These are phyloP conservation scores for Pachliopta kotzebuea DNA, from an alignment of 2,888 invertebrate genomes.

Conservation along the genomic window DNA sequence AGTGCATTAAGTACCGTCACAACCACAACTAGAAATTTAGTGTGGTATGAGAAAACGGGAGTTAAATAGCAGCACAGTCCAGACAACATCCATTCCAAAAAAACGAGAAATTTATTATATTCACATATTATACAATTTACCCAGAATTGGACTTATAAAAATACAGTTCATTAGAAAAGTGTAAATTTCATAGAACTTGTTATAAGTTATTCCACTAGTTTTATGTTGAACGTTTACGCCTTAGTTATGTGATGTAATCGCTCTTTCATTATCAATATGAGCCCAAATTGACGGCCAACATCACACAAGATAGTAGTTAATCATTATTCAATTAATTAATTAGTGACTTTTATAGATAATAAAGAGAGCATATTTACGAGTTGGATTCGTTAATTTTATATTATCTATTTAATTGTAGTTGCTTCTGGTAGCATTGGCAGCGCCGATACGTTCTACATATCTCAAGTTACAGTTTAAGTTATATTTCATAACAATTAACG, in stretches of 20 bases:
- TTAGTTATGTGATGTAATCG: constrained; percentile 54
- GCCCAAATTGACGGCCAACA: constrained; percentile 40
- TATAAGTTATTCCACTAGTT: constrained; percentile 44
- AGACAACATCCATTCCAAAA: not conserved
- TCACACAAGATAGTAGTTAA: constrained; percentile 60
- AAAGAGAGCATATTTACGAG: constrained; percentile 73
- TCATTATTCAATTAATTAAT: constrained; percentile 79
- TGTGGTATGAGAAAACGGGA: constrained; percentile 44
- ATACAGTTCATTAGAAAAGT: constrained; percentile 25
- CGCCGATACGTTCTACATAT: constrained; percentile 36
- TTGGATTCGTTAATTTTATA: constrained; percentile 72
- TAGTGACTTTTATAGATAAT: constrained; percentile 77
- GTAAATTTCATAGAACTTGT: constrained; percentile 40
- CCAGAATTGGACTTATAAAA: constrained; percentile 37
- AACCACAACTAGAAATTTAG: constrained; percentile 59
- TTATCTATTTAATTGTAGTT: constrained; percentile 71
- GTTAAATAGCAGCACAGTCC: constrained; percentile 21
- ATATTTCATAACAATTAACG: constrained; percentile 22
- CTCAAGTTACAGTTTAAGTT: constrained; percentile 26
- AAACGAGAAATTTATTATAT: constrained; percentile 12
- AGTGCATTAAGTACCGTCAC: constrained; percentile 71
- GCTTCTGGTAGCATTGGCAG: constrained; percentile 50
- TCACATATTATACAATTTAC: constrained; percentile 30
- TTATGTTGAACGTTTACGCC: constrained; percentile 45
- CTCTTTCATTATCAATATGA: constrained; percentile 44